Evolutionary conservation across 2,888 invertebrate species (phyloP), one percentile per base, ranked within the genome.

Genomic region (Morpho deidamia): DNA sequence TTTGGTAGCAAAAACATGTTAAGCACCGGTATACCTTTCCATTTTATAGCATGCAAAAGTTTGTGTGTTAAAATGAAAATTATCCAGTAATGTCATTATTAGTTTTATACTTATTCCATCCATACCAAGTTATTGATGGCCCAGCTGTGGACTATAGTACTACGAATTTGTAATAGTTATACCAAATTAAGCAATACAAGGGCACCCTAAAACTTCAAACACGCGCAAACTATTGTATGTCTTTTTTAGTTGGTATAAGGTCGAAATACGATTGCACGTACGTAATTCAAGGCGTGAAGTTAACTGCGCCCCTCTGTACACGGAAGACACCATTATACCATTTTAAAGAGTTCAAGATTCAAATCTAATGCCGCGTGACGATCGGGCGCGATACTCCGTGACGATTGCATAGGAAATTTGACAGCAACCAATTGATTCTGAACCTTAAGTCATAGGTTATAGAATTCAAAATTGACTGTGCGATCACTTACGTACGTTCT

Each of bases 361-460:
- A 76, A 80, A 84, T 83, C 81, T 80, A 81, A 82, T 80, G 81
- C 77, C 64, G 78, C 83, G 81, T 83, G 85, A 84, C 83, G 78
- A 74, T 74, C 68, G 72, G 70, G 66, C 70, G 75, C 74, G 70
- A 76, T 74, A 72, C 70, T 70, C 69, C 66, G 66, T 70, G 71
- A 76, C 71, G 68, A 71, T 69, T 62, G 69, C 66, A 64, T 69
- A 68, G 68, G 68, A 74, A 68, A 68, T 71, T 65, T 66, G 68
- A 45, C 46, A 11, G n/a, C 9, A 1, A 41, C 51, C 56, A 53
- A 53, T 33, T 59, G 54, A 67, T 58, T 62, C 42, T 55, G 44
- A 55, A 59, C 62, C 59, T 64, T 69, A 63, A 49, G 0, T 44
- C 0, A 41, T 8, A 11, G 11, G n/a, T n/a, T 10, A 10, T 11